A percentile compares a stretch with the other conserved stretches of the same genome.
Evolutionary conservation across 2,888 invertebrate species (phyloP).

Genomic region (Himalopsyche anomala): DNA sequence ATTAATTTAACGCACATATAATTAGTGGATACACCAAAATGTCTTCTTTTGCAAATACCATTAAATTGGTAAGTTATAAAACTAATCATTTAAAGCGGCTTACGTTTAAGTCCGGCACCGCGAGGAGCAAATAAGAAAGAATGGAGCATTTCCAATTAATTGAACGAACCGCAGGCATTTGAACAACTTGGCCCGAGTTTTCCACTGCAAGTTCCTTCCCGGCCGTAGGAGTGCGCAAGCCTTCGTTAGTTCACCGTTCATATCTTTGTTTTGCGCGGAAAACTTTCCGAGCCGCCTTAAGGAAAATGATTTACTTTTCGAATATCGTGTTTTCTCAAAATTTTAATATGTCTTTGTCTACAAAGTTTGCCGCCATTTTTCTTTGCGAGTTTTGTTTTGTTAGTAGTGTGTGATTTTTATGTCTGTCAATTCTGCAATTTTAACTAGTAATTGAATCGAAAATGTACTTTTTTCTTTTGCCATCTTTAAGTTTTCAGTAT

Average conservation of each 20-base stretch:
- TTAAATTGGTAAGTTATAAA: no score
- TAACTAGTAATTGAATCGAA: no score
- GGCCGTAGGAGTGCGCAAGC: not conserved
- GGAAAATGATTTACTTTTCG: slow-evolving; percentile 48
- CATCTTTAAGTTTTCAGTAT: no score
- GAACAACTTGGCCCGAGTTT: slow-evolving; percentile 49
- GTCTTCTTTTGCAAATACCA: no score
- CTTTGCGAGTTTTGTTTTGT: slow-evolving; percentile 3
- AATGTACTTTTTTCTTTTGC: no score
- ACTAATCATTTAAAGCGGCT: not conserved
- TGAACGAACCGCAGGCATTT: slow-evolving; percentile 52
- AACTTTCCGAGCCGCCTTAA: slow-evolving; percentile 44
- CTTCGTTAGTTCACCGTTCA: slow-evolving; percentile 39
- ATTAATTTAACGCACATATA: no score
- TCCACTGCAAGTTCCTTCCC: slow-evolving; percentile 10
- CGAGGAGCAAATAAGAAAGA: slow-evolving; percentile 38
- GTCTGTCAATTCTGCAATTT: no score
- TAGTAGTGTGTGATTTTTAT: not conserved
- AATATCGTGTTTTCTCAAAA: slow-evolving; percentile 19
- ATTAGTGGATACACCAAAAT: no score
- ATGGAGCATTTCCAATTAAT: slow-evolving; percentile 62
- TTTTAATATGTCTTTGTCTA: slow-evolving; percentile 45
- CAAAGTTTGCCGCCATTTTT: slow-evolving; percentile 27
- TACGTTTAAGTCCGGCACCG: not conserved
- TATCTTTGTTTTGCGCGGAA: slow-evolving; percentile 45